Base-by-base conservation (phyloP, 1,140 invertebrate genomes). In the Lordiphosa mommai region DNA sequence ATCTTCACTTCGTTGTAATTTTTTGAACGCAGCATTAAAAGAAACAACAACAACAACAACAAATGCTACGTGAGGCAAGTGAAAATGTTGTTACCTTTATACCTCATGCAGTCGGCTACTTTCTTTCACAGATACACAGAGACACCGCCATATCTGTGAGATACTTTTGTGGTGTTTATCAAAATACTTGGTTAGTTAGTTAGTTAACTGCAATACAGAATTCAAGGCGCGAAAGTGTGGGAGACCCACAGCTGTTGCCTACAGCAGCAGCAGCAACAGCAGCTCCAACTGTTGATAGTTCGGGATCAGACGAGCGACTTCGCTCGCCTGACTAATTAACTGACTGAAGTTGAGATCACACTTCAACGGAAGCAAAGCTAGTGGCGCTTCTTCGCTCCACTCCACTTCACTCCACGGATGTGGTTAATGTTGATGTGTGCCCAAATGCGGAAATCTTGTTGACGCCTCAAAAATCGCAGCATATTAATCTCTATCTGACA, bases 81-180 rank as follows among this genome's bases (percentile, higher is more conserved):
- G 76, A 82, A 82, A 82, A 82, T 71, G 72, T 72, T 72, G 61
- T 71, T 82, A 71, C 61, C 57, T 71, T 82, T 80, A 73, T 80
- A 61, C 70, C 59, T 0, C 23, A 70, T 48, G 40, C 27, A 43
- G 37, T 9, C 56, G 34, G 34, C 44, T 16, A 68, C 76, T 82
- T 82, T 82, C 76, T 72, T 76, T 71, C 64, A 61, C 60, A 63
- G 13, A 67, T 30, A 50, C 33, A 47, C 46, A 49, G 30, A 17
- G 4, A 38, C 37, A 36, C n/a, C n/a, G 40, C 30, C 49, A 53
- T 47, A 82, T 63, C 76, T 82, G 76, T 80, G 76, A 71, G 76
- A 80, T 74, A 80, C 76, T 47, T 61, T 8, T 67, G 48, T 27
- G 63, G 56, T 10, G 65, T 50, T 76, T 76, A 53, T 84, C 76